Conservation (phyloP, 2,113 vertebrate genomes). For the Cyphomyrus discorhynchus region DNA sequence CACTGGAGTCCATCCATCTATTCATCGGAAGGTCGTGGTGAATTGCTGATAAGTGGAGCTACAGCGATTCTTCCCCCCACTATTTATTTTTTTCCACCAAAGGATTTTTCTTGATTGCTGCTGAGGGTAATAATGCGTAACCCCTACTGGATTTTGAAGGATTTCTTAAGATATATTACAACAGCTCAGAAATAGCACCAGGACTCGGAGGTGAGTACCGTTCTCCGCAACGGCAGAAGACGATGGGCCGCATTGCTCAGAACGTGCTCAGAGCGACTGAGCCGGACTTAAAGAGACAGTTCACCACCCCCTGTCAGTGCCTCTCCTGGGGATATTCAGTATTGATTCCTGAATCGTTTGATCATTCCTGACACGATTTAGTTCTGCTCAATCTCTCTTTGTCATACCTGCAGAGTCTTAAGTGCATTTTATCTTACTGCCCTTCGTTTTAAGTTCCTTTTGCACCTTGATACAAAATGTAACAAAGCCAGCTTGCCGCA, state of each 20-base stretch:
- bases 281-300: not conserved
- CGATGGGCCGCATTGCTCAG: not conserved
- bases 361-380: not conserved
- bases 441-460: not conserved
- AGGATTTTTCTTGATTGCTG: slow-evolving; percentile 10
- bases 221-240: not conserved
- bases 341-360: slow-evolving; percentile 12
- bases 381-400: not conserved
- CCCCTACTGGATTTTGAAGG: not conserved
- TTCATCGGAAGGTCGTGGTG: not conserved
- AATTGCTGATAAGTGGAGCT: not conserved
- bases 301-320: not conserved
- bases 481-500: not conserved
- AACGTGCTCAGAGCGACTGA: not conserved
- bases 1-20: not conserved
- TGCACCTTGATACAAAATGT: not conserved
- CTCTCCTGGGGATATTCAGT: not conserved
- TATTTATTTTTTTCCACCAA: not conserved
- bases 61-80: not conserved
- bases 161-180: not conserved
- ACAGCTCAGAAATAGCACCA: not conserved
- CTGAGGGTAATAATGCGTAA: not conserved
- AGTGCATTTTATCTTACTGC: not conserved
- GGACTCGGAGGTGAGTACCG: not conserved
- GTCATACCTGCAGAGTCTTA: not conserved